Evolutionary conservation across 2,113 vertebrate species (phyloP).

Genomic region (Aphyosemion australe): DNA sequence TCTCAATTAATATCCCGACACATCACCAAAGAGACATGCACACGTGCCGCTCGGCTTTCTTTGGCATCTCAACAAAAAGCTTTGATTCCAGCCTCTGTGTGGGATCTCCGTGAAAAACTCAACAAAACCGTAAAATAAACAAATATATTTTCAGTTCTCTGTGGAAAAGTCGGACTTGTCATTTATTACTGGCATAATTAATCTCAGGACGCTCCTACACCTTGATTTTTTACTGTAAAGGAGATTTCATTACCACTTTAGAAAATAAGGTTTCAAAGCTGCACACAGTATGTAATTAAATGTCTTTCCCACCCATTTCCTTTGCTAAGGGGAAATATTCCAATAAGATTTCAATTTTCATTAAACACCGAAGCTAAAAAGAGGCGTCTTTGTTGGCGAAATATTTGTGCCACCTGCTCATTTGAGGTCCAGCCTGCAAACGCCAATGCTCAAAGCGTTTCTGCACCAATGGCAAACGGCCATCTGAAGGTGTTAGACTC

Average conservation of each 20-base stretch:
- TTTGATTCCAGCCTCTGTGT: neutral
- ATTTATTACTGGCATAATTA: neutral
- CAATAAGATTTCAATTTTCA: constrained; percentile 39
- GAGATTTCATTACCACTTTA: neutral
- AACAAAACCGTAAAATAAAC: constrained; percentile 15
- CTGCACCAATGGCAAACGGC: constrained; percentile 54
- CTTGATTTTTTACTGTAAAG: neutral
- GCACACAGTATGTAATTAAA: constrained; percentile 29
- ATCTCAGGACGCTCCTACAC: neutral
- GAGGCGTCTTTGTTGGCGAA: constrained; percentile 47
- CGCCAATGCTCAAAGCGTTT: constrained; percentile 47
- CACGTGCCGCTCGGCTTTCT: constrained; percentile 25
- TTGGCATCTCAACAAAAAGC: constrained; percentile 21
- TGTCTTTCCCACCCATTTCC: constrained; percentile 8
- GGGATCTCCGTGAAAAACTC: neutral
- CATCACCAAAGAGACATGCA: constrained; percentile 39
- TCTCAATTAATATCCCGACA: constrained; percentile 75
- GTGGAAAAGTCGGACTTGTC: neutral
- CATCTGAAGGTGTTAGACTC: constrained; percentile 71
- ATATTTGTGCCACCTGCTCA: constrained; percentile 57
- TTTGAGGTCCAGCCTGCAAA: constrained; percentile 37
- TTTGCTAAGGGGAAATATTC: constrained; percentile 14
- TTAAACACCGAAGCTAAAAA: constrained; percentile 35
- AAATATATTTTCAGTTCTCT: neutral
- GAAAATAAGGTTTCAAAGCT: neutral